Evolutionary conservation across 1,140 invertebrate genomes (phyloP).

Genomic region (Panulirus ornatus): DNA sequence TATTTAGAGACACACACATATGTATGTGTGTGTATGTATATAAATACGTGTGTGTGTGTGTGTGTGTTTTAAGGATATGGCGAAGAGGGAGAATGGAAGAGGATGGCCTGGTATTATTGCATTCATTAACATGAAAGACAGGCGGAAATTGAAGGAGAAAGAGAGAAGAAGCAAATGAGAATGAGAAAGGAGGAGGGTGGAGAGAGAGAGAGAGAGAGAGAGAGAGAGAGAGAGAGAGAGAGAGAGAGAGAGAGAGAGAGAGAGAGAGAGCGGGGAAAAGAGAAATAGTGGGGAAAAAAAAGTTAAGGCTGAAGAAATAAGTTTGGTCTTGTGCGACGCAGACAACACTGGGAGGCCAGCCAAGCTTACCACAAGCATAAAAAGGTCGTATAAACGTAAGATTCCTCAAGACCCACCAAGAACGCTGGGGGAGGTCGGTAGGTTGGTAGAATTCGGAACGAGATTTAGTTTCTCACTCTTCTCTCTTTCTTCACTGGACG

Average conservation of each 20-base stretch:
- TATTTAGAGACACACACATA: too few species aligned
- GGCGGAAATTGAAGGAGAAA: too few species aligned
- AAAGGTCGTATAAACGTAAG: not conserved
- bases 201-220: not conserved
- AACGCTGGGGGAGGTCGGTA: not conserved
- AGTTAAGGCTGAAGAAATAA: not conserved
- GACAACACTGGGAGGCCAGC: not conserved
- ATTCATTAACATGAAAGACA: too few species aligned
- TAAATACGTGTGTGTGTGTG: too few species aligned
- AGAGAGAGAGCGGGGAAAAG: not conserved
- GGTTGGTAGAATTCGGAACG: not conserved
- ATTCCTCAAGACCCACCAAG: not conserved
- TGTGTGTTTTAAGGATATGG: too few species aligned
- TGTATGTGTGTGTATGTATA: too few species aligned
- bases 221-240: not conserved
- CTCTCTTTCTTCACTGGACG: too few species aligned
- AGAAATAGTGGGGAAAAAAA: not conserved
- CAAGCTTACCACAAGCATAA: not conserved
- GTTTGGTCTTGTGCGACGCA: not conserved
- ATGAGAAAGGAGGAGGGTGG: not conserved
- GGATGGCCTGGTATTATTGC: too few species aligned
- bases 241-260: not conserved
- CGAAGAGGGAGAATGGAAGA: too few species aligned
- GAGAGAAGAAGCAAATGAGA: too few species aligned
- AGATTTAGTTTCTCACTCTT: too few species aligned